Percentiles rank a stretch among this genome's conserved stretches.
Conservation (phyloP, 2,113 vertebrate species). For the Morphnarchus princeps region DNA sequence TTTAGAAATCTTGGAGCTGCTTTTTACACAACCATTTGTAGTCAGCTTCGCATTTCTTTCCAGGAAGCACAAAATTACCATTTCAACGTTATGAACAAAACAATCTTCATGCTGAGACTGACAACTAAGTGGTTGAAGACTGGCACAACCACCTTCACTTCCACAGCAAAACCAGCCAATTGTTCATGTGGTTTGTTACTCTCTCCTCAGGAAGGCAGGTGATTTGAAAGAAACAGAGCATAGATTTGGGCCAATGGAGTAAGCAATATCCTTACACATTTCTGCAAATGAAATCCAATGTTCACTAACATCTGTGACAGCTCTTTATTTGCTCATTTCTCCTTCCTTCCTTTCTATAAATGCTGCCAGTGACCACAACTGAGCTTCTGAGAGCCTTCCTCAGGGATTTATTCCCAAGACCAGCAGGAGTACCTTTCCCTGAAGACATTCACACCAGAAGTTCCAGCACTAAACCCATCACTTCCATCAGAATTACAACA, state of each 20-base stretch:
- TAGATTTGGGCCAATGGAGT: background rate
- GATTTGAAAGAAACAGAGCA: background rate
- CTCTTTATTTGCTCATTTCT: background rate
- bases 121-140: background rate
- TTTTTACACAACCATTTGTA: constrained; percentile 36
- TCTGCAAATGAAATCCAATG: background rate
- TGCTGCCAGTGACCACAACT: background rate
- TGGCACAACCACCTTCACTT: background rate
- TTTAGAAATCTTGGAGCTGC: constrained; percentile 55
- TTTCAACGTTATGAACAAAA: background rate
- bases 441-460: background rate
- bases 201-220: background rate
- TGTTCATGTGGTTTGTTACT: background rate
- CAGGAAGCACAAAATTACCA: constrained; percentile 17
- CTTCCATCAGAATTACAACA: background rate
- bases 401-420: background rate
- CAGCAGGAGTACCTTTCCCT: background rate
- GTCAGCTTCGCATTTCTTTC: constrained; percentile 34
- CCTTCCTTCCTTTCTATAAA: background rate
- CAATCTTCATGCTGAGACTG: background rate
- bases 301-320: background rate
- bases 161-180: background rate
- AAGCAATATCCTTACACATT: background rate
- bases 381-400: background rate
- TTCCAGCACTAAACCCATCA: background rate